Percentiles rank a stretch among this genome's conserved stretches.
Conservation (phyloP, 2,113 vertebrate genomes). For the Anolis sagrei region DNA sequence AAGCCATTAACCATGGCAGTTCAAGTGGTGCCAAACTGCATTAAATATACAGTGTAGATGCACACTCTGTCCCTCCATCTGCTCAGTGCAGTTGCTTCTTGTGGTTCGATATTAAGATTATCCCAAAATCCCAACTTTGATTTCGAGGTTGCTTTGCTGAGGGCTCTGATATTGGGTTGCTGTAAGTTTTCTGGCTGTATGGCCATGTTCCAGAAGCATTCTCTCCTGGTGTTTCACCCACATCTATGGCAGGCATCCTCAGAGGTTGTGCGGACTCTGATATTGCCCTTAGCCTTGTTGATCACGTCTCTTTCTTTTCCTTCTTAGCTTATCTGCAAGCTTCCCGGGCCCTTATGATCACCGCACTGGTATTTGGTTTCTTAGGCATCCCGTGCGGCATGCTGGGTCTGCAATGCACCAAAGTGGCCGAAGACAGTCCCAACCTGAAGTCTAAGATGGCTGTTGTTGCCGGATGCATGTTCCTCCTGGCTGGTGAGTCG, state of each 20-base stretch:
- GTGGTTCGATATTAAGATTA: neutral
- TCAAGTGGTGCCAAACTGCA: neutral
- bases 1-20: neutral
- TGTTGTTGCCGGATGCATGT: conserved; percentile 74
- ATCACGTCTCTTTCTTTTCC: neutral
- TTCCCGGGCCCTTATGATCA: conserved; percentile 89
- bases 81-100: neutral
- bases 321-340: conserved; percentile 86
- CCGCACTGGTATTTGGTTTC: conserved; percentile 77
- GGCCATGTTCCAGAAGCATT: no score
- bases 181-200: no score
- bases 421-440: conserved; percentile 74
- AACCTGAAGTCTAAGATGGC: conserved; percentile 82
- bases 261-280: neutral
- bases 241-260: no score
- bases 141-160: neutral
- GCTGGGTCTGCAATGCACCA: conserved; percentile 84
- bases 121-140: no score
- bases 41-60: no score
- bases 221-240: no score
- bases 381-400: conserved; percentile 78
- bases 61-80: no score
- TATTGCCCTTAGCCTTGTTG: no score
- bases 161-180: neutral
- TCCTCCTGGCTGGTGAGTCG: conserved; percentile 83